phyloP scores from a whole-genome alignment of 2,888 invertebrate species.

The Stenodema calcarata region DNA sequence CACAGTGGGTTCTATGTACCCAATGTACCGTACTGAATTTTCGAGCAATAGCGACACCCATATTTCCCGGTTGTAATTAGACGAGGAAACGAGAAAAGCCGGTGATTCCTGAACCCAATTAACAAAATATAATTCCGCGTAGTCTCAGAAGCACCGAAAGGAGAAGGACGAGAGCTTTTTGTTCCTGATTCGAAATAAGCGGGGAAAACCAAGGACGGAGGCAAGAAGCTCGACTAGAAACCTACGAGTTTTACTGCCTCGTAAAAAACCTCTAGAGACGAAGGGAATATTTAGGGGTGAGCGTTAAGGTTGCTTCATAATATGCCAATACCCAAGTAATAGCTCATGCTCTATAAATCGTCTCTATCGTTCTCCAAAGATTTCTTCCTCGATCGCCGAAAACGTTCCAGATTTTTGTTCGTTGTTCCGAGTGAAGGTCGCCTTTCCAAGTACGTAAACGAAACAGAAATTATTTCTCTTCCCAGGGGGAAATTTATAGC shows the following conservation, averaged over 20 bases:
- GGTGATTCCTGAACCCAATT: background rate
- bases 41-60: too few relatives aligned
- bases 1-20: too few relatives aligned
- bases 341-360: background rate
- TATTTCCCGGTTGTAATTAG: too few relatives aligned
- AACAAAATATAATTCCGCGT: background rate
- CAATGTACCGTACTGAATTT: too few relatives aligned
- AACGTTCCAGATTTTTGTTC: background rate
- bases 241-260: background rate
- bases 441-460: background rate
- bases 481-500: background rate
- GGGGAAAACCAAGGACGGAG: background rate
- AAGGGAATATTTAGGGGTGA: background rate
- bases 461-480: background rate
- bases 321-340: background rate
- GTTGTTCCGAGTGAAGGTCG: background rate
- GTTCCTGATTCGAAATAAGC: background rate
- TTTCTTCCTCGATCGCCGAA: background rate
- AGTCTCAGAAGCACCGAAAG: background rate
- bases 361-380: background rate
- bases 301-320: background rate
- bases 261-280: background rate
- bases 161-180: background rate
- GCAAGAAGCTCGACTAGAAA: background rate
- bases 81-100: too few relatives aligned